These are phyloP conservation scores for Pogonomyrmex californicus DNA, from an alignment of 1,140 invertebrate species.

Conservation along the genomic window DNA sequence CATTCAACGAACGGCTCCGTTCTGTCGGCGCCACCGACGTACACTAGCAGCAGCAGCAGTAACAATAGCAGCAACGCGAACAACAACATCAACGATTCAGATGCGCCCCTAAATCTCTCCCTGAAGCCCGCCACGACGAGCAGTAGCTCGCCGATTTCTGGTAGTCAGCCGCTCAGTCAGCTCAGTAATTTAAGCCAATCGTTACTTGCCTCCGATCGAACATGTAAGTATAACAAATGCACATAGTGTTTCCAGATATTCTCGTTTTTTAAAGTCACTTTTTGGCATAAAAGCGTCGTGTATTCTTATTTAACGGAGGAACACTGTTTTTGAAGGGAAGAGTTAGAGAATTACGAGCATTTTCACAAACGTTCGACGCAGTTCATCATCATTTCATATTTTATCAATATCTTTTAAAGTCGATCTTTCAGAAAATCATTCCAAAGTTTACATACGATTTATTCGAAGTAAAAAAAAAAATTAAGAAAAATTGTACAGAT, in stretches of 20 bases:
- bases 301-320: neutral
- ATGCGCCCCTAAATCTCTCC: slow-evolving; percentile 93
- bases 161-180: slow-evolving; percentile 87
- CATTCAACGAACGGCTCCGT: slow-evolving; percentile 86
- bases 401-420: neutral
- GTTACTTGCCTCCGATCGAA: slow-evolving; percentile 86
- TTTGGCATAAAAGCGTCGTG: neutral
- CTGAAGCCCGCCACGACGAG: slow-evolving; percentile 90
- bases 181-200: slow-evolving; percentile 88
- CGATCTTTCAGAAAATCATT: neutral
- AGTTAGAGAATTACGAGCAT: neutral
- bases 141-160: slow-evolving; percentile 81
- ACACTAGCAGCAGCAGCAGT: slow-evolving; percentile 81
- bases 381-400: neutral
- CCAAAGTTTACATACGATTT: neutral
- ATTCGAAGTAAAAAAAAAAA: neutral
- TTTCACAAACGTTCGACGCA: neutral
- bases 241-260: neutral
- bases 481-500: neutral
- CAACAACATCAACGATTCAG: slow-evolving; percentile 88
- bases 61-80: slow-evolving; percentile 83
- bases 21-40: slow-evolving; percentile 83
- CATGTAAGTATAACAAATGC: slow-evolving; percentile 84
- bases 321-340: neutral
- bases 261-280: slow-evolving; percentile 5